phyloP scores from a whole-genome alignment of 2,888 invertebrate genomes.

The Panzeria rudis region DNA sequence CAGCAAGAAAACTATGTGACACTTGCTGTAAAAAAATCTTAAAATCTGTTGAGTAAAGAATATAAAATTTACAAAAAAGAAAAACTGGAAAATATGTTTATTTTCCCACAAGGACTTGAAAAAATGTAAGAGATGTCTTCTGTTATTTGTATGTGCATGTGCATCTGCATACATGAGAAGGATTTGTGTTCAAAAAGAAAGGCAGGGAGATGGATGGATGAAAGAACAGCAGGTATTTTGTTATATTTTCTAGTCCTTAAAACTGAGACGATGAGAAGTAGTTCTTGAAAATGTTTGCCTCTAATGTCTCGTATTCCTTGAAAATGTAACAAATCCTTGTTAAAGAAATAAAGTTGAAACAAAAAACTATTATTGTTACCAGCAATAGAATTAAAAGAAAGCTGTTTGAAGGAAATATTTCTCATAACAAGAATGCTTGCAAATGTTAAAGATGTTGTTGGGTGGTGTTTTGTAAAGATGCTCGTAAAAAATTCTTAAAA shows the following conservation, averaged over 20 bases:
- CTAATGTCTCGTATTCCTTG: background rate
- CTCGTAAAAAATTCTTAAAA: slow-evolving; percentile 7
- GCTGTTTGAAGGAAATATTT: slow-evolving; percentile 24
- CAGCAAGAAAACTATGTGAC: slow-evolving; percentile 37
- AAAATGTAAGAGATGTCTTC: slow-evolving; percentile 7
- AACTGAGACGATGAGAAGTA: slow-evolving; percentile 6
- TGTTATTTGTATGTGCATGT: background rate
- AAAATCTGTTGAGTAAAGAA: slow-evolving; percentile 25
- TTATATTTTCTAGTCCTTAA: background rate
- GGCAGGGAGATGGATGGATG: background rate
- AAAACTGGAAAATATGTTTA: slow-evolving; percentile 13
- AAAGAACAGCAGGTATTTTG: slow-evolving; percentile 52
- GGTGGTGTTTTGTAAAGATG: slow-evolving; percentile 34
- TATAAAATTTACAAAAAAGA: slow-evolving; percentile 13
- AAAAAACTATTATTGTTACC: slow-evolving; percentile 26
- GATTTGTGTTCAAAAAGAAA: background rate
- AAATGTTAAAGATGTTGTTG: background rate
- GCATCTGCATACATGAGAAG: slow-evolving; percentile 1
- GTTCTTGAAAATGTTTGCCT: slow-evolving; percentile 1
- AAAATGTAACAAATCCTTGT: slow-evolving; percentile 46
- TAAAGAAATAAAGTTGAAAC: slow-evolving; percentile 13
- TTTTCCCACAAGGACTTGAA: slow-evolving; percentile 61
- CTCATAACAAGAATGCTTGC: background rate
- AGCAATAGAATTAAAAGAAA: slow-evolving; percentile 8
- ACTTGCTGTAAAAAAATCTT: slow-evolving; percentile 51